These are phyloP conservation scores for Brachionichthys hirsutus DNA, from an alignment of 2,113 vertebrate genomes.

Conservation along the genomic window DNA sequence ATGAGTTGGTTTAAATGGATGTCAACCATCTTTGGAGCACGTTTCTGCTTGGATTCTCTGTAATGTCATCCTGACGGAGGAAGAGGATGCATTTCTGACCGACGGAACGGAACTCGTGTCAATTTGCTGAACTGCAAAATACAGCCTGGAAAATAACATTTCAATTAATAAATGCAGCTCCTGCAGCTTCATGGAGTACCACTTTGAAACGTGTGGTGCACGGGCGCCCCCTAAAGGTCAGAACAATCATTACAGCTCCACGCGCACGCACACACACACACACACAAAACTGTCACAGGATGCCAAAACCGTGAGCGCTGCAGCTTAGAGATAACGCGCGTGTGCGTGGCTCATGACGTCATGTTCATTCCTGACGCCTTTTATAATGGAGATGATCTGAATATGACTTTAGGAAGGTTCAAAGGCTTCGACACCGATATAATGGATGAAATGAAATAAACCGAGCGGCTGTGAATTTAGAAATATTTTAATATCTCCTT, in stretches of 20 bases:
- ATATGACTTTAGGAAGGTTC: background rate
- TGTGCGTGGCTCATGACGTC: background rate
- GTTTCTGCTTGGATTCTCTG: background rate
- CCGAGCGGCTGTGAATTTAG: too few relatives aligned
- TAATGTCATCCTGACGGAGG: background rate
- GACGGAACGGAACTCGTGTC: too few relatives aligned
- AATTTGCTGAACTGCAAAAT: too few relatives aligned
- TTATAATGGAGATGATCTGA: background rate
- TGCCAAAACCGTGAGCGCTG: slow-evolving; percentile 28
- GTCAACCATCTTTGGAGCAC: background rate
- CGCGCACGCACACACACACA: background rate
- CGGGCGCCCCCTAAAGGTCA: slow-evolving; percentile 44
- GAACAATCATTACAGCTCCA: slow-evolving; percentile 22
- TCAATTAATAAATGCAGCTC: too few relatives aligned
- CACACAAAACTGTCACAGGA: slow-evolving; percentile 28
- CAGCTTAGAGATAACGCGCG: slow-evolving; percentile 26
- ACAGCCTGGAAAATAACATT: too few relatives aligned
- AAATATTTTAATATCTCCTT: too few relatives aligned
- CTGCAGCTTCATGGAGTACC: too few relatives aligned
- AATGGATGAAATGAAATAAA: too few relatives aligned
- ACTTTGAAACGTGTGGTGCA: slow-evolving; percentile 3
- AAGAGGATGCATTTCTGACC: background rate
- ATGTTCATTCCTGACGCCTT: too few relatives aligned
- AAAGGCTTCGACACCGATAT: background rate
- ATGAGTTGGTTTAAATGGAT: background rate